These are phyloP conservation scores for Aspidoscelis tigris DNA, from an alignment of 2,113 vertebrate species.

Conservation along the genomic window DNA sequence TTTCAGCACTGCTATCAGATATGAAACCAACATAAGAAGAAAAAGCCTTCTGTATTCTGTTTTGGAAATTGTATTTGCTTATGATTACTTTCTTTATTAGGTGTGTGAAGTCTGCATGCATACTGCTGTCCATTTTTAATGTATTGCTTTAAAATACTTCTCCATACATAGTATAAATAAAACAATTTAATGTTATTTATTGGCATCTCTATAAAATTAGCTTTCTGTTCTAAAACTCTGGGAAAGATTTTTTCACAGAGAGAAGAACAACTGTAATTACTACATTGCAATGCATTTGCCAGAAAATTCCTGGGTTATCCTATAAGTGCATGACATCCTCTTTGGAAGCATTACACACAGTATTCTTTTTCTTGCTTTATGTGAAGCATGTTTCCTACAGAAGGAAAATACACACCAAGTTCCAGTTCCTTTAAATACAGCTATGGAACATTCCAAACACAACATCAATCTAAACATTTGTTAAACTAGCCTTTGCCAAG, in stretches of 20 bases:
- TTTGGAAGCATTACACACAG: background rate
- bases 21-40: too few species aligned
- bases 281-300: background rate
- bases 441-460: background rate
- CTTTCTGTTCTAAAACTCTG: background rate
- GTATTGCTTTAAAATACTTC: background rate
- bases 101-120: too few species aligned
- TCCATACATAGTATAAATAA: background rate
- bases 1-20: too few species aligned
- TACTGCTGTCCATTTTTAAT: background rate
- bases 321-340: background rate
- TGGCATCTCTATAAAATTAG: background rate
- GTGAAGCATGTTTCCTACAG: background rate
- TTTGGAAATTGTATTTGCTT: background rate
- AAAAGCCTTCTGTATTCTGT: too few species aligned
- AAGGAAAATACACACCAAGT: background rate
- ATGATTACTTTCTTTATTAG: background rate
- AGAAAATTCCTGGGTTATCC: background rate
- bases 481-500: conserved; percentile 4
- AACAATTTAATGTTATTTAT: background rate
- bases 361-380: background rate
- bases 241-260: background rate
- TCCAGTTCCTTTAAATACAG: background rate
- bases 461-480: conserved; percentile 8
- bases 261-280: background rate